Evolutionary conservation across 2,888 invertebrate genomes (phyloP), one percentile per base, ranked within the genome.

Genomic region (Phaedon cochleariae): DNA sequence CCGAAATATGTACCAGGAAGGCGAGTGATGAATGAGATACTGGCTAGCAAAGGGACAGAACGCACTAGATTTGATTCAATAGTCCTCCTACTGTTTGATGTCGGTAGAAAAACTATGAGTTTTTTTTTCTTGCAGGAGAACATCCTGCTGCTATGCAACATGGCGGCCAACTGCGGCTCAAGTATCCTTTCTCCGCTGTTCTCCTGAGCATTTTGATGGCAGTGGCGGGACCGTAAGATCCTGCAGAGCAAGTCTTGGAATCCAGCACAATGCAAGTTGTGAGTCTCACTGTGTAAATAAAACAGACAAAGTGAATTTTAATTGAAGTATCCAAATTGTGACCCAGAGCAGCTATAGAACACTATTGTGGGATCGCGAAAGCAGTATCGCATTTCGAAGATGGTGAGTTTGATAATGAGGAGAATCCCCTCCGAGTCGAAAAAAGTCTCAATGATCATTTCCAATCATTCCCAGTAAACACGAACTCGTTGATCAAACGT

Each of bases 101-200:
- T n/a, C n/a, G n/a, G n/a, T n/a, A n/a, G n/a, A n/a, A n/a, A n/a
- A n/a, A n/a, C n/a, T n/a, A n/a, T n/a, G n/a, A n/a, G n/a, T n/a
- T n/a, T n/a, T 26, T 72, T 73, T 71, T 77, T 74, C 67, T 83
- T 84, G 70, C 87, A 93, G 93, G 92, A 71, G 94, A 94, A 82
- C 91, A 93, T 83, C 93, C 93, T 74, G 94, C 93, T 57, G 94
- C 93, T 49, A 94, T 94, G 91, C 93, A 94, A 82, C 92, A 92
- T 74, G 93, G 92, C 60, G 90, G 90, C 0, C 90, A 90, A 79
- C 85, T 90, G 37, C 86, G 89, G 31, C 87, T 91, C 51, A 90
- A 91, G 77, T 91, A 92, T 79, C 91, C 91, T 0, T 85, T 92
- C 41, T 89, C 90, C 59, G 90, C 90, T 49, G 90, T 90, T 68